These are phyloP conservation scores for Nasonovia ribisnigri DNA, from an alignment of 2,888 invertebrate species.

Conservation along the genomic window DNA sequence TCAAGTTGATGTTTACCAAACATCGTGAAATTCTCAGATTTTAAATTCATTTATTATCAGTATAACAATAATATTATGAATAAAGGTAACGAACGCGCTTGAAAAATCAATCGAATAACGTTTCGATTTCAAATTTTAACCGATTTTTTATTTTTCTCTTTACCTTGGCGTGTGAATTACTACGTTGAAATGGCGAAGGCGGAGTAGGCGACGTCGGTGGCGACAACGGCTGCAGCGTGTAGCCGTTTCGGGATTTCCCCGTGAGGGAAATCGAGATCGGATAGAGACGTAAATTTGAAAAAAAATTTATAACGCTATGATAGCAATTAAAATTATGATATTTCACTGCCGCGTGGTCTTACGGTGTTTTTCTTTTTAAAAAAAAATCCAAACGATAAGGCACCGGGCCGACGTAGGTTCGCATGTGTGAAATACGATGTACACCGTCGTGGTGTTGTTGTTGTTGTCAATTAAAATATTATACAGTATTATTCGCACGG, in stretches of 20 bases:
- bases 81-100: background rate
- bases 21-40: background rate
- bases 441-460: background rate
- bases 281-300: background rate
- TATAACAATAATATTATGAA: background rate
- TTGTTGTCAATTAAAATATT: background rate
- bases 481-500: background rate
- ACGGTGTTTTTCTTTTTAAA: background rate
- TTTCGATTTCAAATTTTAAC: background rate
- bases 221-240: constrained; percentile 53
- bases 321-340: background rate
- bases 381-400: background rate
- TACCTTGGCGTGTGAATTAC: constrained; percentile 32
- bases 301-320: background rate
- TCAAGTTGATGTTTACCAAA: background rate
- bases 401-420: background rate
- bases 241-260: constrained; percentile 41
- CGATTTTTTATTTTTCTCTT: background rate
- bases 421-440: background rate
- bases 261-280: constrained; percentile 8
- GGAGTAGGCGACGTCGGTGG: constrained; percentile 33
- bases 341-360: background rate
- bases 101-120: background rate
- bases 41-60: no score
- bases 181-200: constrained; percentile 30